Evolutionary conservation across 2,113 vertebrate species (phyloP).

Genomic region (Pleuronectes platessa): DNA sequence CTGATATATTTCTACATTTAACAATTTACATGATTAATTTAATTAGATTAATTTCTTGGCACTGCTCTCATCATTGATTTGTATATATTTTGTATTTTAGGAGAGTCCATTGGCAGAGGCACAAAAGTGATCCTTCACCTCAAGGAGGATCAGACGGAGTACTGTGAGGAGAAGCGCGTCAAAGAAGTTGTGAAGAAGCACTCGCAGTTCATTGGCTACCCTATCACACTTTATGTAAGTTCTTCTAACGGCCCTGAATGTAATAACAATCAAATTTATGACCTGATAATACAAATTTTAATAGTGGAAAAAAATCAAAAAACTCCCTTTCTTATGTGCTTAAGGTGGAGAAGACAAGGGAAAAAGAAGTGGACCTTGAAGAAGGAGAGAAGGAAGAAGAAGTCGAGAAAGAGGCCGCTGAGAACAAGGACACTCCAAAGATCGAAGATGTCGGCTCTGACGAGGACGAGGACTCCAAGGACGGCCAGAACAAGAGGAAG

Average conservation of each 20-base stretch:
- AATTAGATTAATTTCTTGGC: background rate
- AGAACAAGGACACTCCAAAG: constrained; percentile 82
- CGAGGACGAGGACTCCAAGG: constrained; percentile 82
- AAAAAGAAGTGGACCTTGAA: constrained; percentile 87
- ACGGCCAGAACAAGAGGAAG: constrained; percentile 84
- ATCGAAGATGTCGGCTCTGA: constrained; percentile 86
- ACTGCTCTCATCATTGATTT: background rate
- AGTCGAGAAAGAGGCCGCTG: constrained; percentile 65
- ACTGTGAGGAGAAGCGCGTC: constrained; percentile 84
- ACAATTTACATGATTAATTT: background rate
- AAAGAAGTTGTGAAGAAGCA: constrained; percentile 88
- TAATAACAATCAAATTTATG: background rate
- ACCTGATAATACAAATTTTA: background rate
- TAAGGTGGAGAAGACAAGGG: constrained; percentile 93
- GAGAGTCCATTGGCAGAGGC: constrained; percentile 82
- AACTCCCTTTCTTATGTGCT: background rate
- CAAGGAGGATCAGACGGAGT: constrained; percentile 86
- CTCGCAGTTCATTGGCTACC: constrained; percentile 88
- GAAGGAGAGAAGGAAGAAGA: constrained; percentile 86
- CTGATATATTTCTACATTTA: background rate
- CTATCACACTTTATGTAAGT: constrained; percentile 87
- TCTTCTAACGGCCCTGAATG: background rate
- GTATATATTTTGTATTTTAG: constrained; percentile 42
- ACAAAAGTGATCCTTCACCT: constrained; percentile 85
- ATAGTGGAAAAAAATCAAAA: background rate